Conservation (phyloP, 2,113 vertebrate species). For the Echinops telfairi region DNA sequence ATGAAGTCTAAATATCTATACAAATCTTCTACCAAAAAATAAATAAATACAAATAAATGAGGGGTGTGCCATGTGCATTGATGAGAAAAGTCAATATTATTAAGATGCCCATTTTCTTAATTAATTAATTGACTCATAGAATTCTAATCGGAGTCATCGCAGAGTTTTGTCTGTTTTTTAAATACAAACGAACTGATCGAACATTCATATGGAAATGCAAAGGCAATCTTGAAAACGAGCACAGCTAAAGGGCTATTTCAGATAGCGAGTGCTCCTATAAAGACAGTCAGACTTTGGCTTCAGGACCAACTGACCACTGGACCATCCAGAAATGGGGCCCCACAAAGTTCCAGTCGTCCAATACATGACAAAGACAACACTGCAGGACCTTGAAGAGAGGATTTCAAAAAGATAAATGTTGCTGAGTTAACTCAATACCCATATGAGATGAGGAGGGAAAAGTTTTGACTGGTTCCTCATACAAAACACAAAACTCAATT, state of each 20-base stretch:
- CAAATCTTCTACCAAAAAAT: background rate
- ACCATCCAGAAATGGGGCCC: background rate
- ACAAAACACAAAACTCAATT: constrained; percentile 39
- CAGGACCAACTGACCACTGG: background rate
- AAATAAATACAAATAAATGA: background rate
- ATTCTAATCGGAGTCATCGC: background rate
- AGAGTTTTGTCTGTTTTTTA: background rate
- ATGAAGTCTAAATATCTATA: background rate
- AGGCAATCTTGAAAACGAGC: background rate
- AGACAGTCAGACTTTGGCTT: background rate
- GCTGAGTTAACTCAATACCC: background rate
- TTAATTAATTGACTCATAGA: background rate
- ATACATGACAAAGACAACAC: background rate
- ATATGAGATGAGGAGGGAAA: background rate
- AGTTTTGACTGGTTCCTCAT: background rate
- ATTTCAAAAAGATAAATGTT: background rate
- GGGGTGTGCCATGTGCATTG: background rate
- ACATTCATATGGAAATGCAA: background rate
- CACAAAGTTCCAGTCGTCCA: background rate
- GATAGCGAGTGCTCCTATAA: background rate
- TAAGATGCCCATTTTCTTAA: background rate
- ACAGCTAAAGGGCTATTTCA: background rate
- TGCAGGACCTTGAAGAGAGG: background rate
- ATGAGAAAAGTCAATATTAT: background rate
- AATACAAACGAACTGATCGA: background rate